Base-by-base conservation (phyloP, 30 jellyfish, hydroid and myxozoan genomes). In the Hydractinia echinata region DNA sequence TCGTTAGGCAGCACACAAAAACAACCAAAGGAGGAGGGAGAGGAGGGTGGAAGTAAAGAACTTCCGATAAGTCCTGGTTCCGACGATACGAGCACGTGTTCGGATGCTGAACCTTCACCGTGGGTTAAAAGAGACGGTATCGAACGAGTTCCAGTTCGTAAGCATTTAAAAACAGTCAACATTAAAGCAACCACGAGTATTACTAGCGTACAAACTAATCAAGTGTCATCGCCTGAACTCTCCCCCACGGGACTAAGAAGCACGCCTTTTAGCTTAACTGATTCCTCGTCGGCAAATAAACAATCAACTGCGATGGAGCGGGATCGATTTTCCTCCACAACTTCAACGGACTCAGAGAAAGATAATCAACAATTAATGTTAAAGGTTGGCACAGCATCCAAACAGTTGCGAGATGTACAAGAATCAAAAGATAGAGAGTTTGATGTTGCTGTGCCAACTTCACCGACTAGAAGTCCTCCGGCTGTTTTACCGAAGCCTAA, bases 131-230 rank as follows among this genome's bases (percentile, higher is more conserved):
- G 85, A 9, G 85, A 77, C 82, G 51, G 53, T 55, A 56, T 48
- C 8, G 85, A 77, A n/a, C 76, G 76, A 77, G 79, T 54, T 15
- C 81, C 85, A 15, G 85, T 77, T 8, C 76, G 85, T 16, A 77
- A 77, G 60, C 81, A 71, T 52, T 66, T 77, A 55, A 77, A 77
- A 77, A 51, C 85, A 10, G 85, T 77, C 3, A 77, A 44, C 81
- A 60, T 77, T 5, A 77, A 77, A 61, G 79, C 85, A 14, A n/a
- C 81, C 39, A n/a, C 60, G 55, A 51, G 39, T 50, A 58, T 71
- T 58, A 20, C 52, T 7, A 16, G 80, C 30, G 85, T 54, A 14
- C 51, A 53, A 11, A 13, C 79, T 77, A 19, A 52, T 16, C 56
- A 16, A 18, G 18, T 54, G 52, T 30, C 51, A 10, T 77, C 85